Evolutionary conservation across 1,140 invertebrate genomes (phyloP).

Genomic region (Agraylea sexmaculata): DNA sequence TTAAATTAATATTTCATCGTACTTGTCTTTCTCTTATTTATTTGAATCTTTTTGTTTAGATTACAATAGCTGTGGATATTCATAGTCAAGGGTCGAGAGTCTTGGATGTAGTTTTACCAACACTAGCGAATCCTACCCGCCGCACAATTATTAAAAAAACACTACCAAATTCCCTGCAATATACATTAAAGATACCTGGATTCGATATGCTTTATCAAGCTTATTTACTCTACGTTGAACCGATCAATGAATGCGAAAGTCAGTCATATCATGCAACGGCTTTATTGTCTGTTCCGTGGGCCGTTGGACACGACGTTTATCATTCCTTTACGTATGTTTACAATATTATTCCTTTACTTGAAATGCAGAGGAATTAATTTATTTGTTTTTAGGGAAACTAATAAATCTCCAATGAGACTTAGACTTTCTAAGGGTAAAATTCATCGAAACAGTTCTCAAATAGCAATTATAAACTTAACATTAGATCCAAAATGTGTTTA

Average conservation of each 20-base stretch:
- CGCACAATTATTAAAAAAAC: constrained; percentile 39
- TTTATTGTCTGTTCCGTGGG: constrained; percentile 52
- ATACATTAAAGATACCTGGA: constrained; percentile 43
- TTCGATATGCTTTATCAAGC: constrained; percentile 47
- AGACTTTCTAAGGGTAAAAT: constrained; percentile 34
- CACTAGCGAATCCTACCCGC: constrained; percentile 23
- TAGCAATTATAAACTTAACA: constrained; percentile 38
- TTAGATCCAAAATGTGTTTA: constrained; percentile 49
- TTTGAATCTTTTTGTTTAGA: constrained; percentile 31
- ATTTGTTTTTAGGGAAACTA: constrained; percentile 32
- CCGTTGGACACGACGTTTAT: constrained; percentile 44
- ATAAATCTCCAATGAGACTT: constrained; percentile 34
- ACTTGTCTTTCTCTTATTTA: neutral
- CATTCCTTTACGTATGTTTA: constrained; percentile 46
- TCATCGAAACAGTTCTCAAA: constrained; percentile 25
- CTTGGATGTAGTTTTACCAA: constrained; percentile 41
- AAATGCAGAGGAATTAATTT: neutral
- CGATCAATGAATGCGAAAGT: constrained; percentile 32
- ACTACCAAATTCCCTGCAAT: constrained; percentile 41
- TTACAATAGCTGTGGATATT: constrained; percentile 51
- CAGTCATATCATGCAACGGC: constrained; percentile 43
- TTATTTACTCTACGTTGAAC: constrained; percentile 43
- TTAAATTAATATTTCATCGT: constrained; percentile 11
- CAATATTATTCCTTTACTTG: constrained; percentile 9
- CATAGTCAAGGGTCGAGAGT: constrained; percentile 44